These are phyloP conservation scores for Cyprinodon variegatus DNA, from an alignment of 2,113 vertebrate species.

Conservation along the genomic window DNA sequence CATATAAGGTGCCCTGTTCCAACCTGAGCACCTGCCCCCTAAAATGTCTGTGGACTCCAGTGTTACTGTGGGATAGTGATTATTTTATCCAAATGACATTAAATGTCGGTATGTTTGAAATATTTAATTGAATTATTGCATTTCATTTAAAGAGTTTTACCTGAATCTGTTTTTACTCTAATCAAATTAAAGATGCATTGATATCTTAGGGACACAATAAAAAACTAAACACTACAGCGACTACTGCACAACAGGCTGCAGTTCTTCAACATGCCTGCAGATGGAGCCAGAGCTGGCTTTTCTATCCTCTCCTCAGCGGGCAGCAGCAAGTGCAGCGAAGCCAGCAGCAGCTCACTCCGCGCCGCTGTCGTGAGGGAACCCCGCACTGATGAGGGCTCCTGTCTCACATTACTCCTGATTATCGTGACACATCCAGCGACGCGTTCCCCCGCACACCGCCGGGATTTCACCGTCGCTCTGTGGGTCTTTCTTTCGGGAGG, in stretches of 20 bases:
- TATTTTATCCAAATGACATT: too few species aligned
- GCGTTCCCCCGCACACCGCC: background rate
- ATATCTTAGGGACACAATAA: background rate
- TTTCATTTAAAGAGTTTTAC: too few species aligned
- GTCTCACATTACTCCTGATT: conserved; percentile 21
- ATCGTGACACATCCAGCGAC: background rate
- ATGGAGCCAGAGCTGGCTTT: conserved; percentile 18
- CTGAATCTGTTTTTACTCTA: too few species aligned
- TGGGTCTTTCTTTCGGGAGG: conserved; percentile 52
- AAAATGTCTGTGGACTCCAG: too few species aligned
- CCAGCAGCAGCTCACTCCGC: conserved; percentile 7
- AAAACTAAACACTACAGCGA: too few species aligned
- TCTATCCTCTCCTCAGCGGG: background rate
- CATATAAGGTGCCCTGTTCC: too few species aligned
- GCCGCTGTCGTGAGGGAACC: conserved; percentile 34
- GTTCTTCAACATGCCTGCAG: conserved; percentile 21
- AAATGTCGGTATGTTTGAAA: too few species aligned
- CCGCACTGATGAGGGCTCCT: conserved; percentile 72
- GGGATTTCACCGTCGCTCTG: conserved; percentile 36
- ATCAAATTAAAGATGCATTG: background rate
- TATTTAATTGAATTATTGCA: too few species aligned
- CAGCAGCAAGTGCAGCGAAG: conserved; percentile 53
- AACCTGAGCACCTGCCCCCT: too few species aligned
- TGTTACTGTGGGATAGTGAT: too few species aligned
- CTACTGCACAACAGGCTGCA: background rate